A percentile compares a stretch with the other conserved stretches of the same genome.
Conservation (phyloP, 2,797 vertebrate species). For the Coilia nasus region DNA sequence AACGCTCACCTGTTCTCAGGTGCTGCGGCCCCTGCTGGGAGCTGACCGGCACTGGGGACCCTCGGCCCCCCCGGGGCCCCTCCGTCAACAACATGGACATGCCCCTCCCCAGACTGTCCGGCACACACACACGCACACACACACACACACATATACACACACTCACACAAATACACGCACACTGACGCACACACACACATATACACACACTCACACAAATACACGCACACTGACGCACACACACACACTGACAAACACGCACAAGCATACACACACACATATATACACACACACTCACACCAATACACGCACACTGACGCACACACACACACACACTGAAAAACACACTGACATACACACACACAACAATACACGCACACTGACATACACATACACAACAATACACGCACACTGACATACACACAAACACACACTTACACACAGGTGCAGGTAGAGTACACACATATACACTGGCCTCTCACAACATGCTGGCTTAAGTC, state of each 20-base stretch:
- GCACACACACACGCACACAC: conserved; percentile 29
- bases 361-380: conserved; percentile 24
- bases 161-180: conserved; percentile 14
- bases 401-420: background rate
- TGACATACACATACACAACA: conserved; percentile 20
- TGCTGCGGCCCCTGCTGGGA: conserved; percentile 58
- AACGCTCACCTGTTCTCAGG: conserved; percentile 47
- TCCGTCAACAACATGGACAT: conserved; percentile 56
- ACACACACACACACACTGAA: conserved; percentile 3
- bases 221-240: background rate
- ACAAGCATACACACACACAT: conserved; percentile 24
- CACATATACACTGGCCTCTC: background rate
- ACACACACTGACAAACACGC: conserved; percentile 7
- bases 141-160: background rate
- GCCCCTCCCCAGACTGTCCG: conserved; percentile 41
- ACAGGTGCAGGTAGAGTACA: background rate
- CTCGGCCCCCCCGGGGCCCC: background rate
- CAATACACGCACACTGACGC: conserved; percentile 9
- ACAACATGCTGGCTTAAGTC: background rate
- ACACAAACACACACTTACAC: background rate
- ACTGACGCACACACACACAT: background rate
- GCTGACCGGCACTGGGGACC: conserved; percentile 58
- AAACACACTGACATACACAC: background rate
- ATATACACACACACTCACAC: background rate
- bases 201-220: conserved; percentile 26